phyloP scores from a whole-genome alignment of 2,113 vertebrate species.

The Calypte anna region DNA sequence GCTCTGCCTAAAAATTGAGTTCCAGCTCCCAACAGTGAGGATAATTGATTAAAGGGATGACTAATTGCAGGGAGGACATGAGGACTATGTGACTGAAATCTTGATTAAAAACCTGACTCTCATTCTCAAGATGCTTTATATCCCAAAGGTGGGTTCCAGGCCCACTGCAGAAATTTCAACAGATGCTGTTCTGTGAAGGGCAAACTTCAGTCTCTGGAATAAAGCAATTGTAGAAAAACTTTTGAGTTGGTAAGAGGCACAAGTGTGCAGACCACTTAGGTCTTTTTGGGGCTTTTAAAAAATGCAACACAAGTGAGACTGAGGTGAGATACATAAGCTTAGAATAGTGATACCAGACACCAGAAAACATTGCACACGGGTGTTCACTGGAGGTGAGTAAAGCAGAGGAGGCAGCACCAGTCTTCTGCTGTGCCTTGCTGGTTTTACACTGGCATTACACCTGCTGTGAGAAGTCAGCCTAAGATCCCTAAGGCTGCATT shows the following conservation, averaged over 20 bases:
- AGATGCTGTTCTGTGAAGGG: not conserved
- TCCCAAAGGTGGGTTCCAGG: not conserved
- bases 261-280: not conserved
- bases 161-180: not conserved
- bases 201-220: not conserved
- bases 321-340: not conserved
- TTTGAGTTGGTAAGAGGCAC: not conserved
- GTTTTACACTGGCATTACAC: not conserved
- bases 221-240: fast-evolving
- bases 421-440: not conserved
- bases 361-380: fast-evolving
- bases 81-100: conserved; percentile 12
- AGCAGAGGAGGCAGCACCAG: not conserved
- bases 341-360: not conserved
- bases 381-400: not conserved
- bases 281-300: not conserved
- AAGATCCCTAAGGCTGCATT: not conserved
- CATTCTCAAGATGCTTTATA: not conserved
- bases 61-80: conserved; percentile 9
- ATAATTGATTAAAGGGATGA: conserved; percentile 36
- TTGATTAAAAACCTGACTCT: conserved; percentile 6
- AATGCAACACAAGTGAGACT: not conserved
- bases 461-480: not conserved
- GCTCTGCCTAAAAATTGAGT: not conserved
- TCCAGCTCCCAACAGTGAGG: not conserved